Evolutionary conservation across 2,888 invertebrate genomes (phyloP), one percentile per base, ranked within the genome.

Genomic region (Branchellion lobata): DNA sequence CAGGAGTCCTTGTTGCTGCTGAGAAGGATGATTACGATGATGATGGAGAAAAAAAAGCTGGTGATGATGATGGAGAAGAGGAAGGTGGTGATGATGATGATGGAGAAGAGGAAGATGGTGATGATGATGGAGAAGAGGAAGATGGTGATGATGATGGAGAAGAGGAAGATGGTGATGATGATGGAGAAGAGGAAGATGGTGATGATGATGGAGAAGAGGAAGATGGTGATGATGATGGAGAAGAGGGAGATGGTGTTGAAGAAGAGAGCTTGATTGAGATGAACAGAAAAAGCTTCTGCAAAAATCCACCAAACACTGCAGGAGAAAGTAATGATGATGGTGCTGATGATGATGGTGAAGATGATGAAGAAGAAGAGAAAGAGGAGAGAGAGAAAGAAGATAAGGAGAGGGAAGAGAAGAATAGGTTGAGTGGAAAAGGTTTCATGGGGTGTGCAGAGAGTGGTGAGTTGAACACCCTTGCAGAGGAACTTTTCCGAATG

Each of bases 91-190:
- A 27, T 47, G 21, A 72, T 72, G 24, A 79, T 72, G 31, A 72
- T 79, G 24, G 71, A 24, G 0, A 47, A 73, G 2, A 79, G 21
- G 0, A 40, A 3, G 1, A 72, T 72, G 57, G 31, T n/a, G 5
- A 51, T 73, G 27, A 79, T 72, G 3, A 79, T 40, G 1, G 71
- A 36, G 21, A 79, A 73, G 11, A 72, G 34, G 21, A 72, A 27
- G 5, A 79, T 73, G 27, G 71, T 79, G 21, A 79, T 79, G 29
- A 72, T 34, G n/a, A 47, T 72, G 5, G 71, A 33, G 21, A 79
- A 36, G n/a, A n/a, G n/a, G n/a, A n/a, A n/a, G n/a, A n/a, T n/a
- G 29, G 65, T 71, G 1, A 33, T 68, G 11, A 33, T 33, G 14
- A 65, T 74, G 34, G 57, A 33, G 33, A 65, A 29, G 18, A 65